Evolutionary conservation across 2,797 vertebrate species (phyloP), one percentile per base, ranked within the genome.

Genomic region (Capromys pilorides): DNA sequence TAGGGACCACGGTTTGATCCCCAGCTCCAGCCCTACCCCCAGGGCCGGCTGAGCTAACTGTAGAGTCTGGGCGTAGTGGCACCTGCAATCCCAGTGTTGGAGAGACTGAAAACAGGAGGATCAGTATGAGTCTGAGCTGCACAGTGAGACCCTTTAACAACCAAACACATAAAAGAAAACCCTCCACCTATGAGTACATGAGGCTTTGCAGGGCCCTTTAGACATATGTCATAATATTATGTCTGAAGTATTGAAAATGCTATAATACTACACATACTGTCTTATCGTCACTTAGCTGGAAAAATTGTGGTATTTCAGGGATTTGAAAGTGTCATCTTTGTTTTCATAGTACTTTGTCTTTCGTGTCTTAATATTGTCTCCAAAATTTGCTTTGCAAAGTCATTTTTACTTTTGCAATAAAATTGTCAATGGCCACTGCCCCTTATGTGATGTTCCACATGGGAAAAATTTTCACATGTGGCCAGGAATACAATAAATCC

Each of bases 321-420:
- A 71, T 91, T 14, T 54, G 33, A 64, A 78, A 26, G 73, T 64
- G 82, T 86, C 4, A 86, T 31, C 79, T 95, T 81, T 91, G 49
- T 84, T 80, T 93, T 78, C 59, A 86, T 54, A 59, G 24, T 16
- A 83, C 14, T 75, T 86, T 88, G 3, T 64, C 11, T 80, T 18
- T 82, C 7, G 18, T 61, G 2, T 54, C n/a, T 19, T 86, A 79
- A 86, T 62, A 13, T 83, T 91, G 36, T 57, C 33, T 67, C 31
- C 21, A 62, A 94, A 95, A 89, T 62, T 59, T 82, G 21, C 36
- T 45, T 64, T 73, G 41, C 14, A 18, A 93, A 94, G 59, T 24
- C 19, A 9, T 66, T 82, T 86, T 91, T 81, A 73, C 2, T 88
- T 93, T 69, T 86, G 11, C 14, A 88, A 51, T 71, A 86, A 93